phyloP scores from a whole-genome alignment of 2,888 invertebrate species.

The Nomada fucata region DNA sequence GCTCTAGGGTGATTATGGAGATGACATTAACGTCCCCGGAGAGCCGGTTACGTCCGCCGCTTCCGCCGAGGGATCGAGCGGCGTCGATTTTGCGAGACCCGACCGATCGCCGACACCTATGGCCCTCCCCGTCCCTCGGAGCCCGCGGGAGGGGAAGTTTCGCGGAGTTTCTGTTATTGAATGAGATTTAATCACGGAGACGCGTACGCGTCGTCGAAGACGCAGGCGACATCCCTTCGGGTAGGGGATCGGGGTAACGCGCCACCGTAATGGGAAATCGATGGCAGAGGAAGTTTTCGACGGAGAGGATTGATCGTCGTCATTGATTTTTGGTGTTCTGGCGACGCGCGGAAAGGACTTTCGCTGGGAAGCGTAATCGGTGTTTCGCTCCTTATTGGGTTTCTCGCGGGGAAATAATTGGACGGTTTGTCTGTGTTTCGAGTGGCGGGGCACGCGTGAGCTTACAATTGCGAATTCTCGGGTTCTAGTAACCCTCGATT shows the following conservation, averaged over 20 bases:
- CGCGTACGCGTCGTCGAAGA: slow-evolving; percentile 15
- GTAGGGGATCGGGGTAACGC: slow-evolving; percentile 9
- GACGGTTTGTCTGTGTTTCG: too few relatives aligned
- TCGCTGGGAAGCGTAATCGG: too few relatives aligned
- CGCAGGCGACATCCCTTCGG: background rate
- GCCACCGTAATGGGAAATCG: slow-evolving; percentile 39
- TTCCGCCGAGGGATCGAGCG: slow-evolving; percentile 15
- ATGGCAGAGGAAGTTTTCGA: slow-evolving; percentile 10
- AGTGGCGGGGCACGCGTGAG: too few relatives aligned
- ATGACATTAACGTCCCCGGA: slow-evolving; percentile 67
- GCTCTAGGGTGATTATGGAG: slow-evolving; percentile 66
- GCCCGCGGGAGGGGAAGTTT: slow-evolving; percentile 37
- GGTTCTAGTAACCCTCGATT: too few relatives aligned
- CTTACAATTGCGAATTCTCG: too few relatives aligned
- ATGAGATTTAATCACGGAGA: slow-evolving; percentile 50
- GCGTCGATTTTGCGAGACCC: slow-evolving; percentile 31
- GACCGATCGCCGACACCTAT: slow-evolving; percentile 28
- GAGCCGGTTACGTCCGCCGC: slow-evolving; percentile 38
- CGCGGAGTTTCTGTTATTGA: slow-evolving; percentile 41
- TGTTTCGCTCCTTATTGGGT: too few relatives aligned
- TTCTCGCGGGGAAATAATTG: too few relatives aligned
- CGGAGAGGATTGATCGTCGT: slow-evolving; percentile 6
- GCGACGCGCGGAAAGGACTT: background rate
- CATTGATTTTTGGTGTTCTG: background rate
- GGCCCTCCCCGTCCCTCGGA: too few relatives aligned